These are phyloP conservation scores for Biston betularia DNA, from an alignment of 2,888 invertebrate species.

Conservation along the genomic window DNA sequence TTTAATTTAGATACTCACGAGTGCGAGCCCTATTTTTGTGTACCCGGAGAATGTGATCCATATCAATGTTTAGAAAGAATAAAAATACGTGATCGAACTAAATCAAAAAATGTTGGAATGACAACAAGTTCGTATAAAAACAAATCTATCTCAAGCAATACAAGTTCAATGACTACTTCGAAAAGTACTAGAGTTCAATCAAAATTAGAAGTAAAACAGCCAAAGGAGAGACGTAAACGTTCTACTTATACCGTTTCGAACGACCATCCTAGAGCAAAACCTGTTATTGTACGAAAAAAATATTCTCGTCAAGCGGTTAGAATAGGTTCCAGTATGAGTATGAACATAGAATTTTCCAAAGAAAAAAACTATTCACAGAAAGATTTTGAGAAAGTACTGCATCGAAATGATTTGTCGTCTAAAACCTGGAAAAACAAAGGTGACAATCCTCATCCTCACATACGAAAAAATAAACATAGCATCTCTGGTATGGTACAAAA, in stretches of 20 bases:
- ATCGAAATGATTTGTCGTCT: neutral
- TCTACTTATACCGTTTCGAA: neutral
- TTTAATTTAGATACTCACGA: slow-evolving; percentile 48
- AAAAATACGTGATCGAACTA: neutral
- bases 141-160: neutral
- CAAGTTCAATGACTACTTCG: neutral
- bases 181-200: neutral
- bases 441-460: neutral
- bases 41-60: slow-evolving; percentile 55
- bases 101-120: neutral
- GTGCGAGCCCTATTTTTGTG: slow-evolving; percentile 56
- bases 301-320: slow-evolving; percentile 7
- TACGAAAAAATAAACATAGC: neutral
- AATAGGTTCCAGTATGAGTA: slow-evolving; percentile 44
- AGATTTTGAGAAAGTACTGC: neutral
- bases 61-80: slow-evolving; percentile 47
- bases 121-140: neutral
- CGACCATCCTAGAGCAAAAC: neutral
- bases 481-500: neutral
- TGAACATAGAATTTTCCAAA: slow-evolving; percentile 48
- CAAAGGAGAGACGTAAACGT: neutral
- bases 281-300: neutral
- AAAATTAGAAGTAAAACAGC: neutral
- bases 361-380: slow-evolving; percentile 16
- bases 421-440: slow-evolving; percentile 2